Base-by-base conservation (phyloP, 2,888 invertebrate genomes). In the Imbricaverruca yamaguchii region DNA sequence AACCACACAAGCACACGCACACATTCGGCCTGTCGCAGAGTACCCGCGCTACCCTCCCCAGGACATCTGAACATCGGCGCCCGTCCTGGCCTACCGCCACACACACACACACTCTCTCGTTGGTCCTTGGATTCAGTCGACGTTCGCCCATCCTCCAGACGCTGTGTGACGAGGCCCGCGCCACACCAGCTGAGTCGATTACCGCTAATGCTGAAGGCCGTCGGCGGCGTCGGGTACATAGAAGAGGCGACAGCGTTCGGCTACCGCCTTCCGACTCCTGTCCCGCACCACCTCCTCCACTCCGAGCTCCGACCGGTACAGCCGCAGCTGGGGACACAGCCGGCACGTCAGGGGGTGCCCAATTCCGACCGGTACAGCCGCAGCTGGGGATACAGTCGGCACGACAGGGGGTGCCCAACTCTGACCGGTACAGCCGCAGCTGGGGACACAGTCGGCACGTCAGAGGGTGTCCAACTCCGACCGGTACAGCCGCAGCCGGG, bases 241-340 rank as follows among this genome's bases (percentile, higher is more conserved):
- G 56, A 78, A 78, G 78, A 78, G 78, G 12, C 78, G 78, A 55
- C 78, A 78, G 3, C 78, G 78, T n/a, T 78, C 78, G 3, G 55
- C 4, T 13, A 55, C 55, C 12, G 25, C 12, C 55, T 25, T 56
- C 15, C n/a, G n/a, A 56, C 78, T 78, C n/a, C 78, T 56, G 78
- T 78, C 78, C 6, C 78, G 78, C 56, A 78, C 78, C 78, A 78
- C 78, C 13, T 78, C 78, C 56, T 78, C 78, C 12, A 78, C 78
- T 56, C 13, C 12, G 3, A 56, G 55, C 78, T 78, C 78, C 21
- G 78, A 78, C 18, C 77, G 77, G 55, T 77, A 77, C 21, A 77
- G 18, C 18, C 77, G 77, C 77, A 77, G 55, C 77, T 77, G 77
- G 12, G n/a, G 12, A 67, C 65, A 25, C n/a, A 63, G n/a, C 21